Evolutionary conservation across 2,888 invertebrate species (phyloP).

Genomic region (Cantharis rufa): DNA sequence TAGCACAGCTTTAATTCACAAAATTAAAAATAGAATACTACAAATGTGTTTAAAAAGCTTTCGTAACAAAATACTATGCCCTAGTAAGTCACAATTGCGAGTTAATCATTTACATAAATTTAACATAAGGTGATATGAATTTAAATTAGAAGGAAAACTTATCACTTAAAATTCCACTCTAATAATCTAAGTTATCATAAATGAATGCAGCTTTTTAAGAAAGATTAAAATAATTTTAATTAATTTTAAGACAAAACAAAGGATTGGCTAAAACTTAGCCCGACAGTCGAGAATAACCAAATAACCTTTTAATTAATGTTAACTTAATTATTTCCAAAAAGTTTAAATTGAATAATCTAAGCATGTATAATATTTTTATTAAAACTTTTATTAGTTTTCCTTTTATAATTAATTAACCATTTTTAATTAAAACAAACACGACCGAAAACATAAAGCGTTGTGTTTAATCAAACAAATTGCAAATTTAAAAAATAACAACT

Average conservation of each 20-base stretch:
- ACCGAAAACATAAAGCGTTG: not conserved
- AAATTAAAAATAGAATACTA: not conserved
- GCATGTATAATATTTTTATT: not conserved
- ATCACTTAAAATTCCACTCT: conserved; percentile 18
- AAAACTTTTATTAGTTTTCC: not conserved
- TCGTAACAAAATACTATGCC: not conserved
- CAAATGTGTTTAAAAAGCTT: not conserved
- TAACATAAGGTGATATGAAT: conserved; percentile 21
- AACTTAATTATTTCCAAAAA: not conserved
- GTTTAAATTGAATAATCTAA: not conserved
- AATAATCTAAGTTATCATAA: conserved; percentile 10
- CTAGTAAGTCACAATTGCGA: conserved; percentile 10
- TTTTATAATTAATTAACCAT: not conserved
- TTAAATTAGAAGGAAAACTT: conserved; percentile 12
- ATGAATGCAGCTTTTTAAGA: conserved; percentile 9
- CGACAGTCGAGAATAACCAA: not conserved
- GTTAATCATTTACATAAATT: conserved; percentile 18
- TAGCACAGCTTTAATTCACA: not conserved
- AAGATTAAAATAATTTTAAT: conserved; percentile 4
- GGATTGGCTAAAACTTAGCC: not conserved
- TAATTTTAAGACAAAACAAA: conserved; percentile 3
- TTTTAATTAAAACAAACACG: not conserved
- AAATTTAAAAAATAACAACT: not conserved
- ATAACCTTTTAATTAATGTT: not conserved
- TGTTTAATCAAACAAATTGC: not conserved